Percentiles rank a stretch among this genome's conserved stretches.
These are phyloP conservation scores for Cryptus viduatorius DNA, from an alignment of 2,888 invertebrate genomes.

Conservation along the genomic window DNA sequence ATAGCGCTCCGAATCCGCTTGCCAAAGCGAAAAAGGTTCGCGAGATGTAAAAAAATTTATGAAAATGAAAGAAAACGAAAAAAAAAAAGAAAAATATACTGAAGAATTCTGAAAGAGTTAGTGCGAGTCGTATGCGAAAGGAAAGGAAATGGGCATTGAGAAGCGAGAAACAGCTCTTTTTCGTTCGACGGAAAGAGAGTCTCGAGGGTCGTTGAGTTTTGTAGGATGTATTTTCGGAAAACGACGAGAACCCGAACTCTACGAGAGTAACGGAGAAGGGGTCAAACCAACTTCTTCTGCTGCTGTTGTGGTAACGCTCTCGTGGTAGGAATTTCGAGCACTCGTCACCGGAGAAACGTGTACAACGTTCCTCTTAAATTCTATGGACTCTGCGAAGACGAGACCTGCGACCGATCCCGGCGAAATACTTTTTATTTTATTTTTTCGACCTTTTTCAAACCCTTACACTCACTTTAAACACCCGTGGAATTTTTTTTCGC, in stretches of 20 bases:
- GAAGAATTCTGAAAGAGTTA: background rate
- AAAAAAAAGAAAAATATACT: background rate
- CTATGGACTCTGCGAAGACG: slow-evolving; percentile 1
- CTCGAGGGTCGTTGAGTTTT: slow-evolving; percentile 56
- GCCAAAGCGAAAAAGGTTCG: slow-evolving; percentile 33
- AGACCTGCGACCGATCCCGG: slow-evolving; percentile 7
- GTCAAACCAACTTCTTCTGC: slow-evolving; percentile 35
- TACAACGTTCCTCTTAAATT: slow-evolving; percentile 16
- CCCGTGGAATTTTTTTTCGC: background rate
- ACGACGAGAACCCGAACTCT: slow-evolving; percentile 30
- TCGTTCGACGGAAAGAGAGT: slow-evolving; percentile 43
- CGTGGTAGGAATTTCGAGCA: slow-evolving; percentile 38
- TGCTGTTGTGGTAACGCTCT: slow-evolving; percentile 34
- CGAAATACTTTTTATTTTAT: background rate
- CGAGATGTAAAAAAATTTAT: background rate
- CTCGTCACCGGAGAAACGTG: slow-evolving; percentile 34
- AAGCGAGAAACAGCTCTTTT: slow-evolving; percentile 34
- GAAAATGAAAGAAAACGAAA: background rate
- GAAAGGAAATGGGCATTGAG: slow-evolving; percentile 41
- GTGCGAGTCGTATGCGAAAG: slow-evolving; percentile 1
- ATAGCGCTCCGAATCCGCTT: slow-evolving; percentile 16
- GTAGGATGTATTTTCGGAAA: slow-evolving; percentile 58
- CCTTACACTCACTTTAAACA: background rate
- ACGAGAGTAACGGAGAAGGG: slow-evolving; percentile 28
- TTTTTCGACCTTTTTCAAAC: background rate